Conservation (phyloP, 2,888 invertebrate species). For the Neoitamus cyanurus region DNA sequence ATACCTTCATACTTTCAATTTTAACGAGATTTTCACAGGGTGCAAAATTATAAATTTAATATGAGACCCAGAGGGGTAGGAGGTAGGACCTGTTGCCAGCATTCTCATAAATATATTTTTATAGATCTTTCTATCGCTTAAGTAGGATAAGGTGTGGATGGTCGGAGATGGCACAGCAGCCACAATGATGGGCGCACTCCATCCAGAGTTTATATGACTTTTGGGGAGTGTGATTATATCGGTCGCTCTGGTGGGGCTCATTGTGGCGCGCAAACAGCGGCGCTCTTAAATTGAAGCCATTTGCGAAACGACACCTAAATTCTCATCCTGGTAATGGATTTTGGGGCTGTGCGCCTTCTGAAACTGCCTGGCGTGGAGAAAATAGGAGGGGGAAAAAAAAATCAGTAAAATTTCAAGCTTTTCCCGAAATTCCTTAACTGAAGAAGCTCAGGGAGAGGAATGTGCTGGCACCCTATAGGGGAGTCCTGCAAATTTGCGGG, state of each 20-base stretch:
- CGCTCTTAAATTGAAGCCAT: constrained; percentile 39
- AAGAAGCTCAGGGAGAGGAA: neutral
- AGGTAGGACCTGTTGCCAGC: constrained; percentile 44
- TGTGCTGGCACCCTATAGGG: neutral
- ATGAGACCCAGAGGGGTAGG: constrained; percentile 18
- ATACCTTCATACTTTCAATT: constrained; percentile 43
- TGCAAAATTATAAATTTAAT: constrained; percentile 51
- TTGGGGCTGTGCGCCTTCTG: neutral
- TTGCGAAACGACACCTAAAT: neutral
- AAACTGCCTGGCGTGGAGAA: neutral
- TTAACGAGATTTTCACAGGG: constrained; percentile 50
- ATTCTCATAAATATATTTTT: constrained; percentile 50
- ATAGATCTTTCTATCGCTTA: constrained; percentile 43
- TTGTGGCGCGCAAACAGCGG: constrained; percentile 47
- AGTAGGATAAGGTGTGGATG: constrained; percentile 15
- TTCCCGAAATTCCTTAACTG: neutral
- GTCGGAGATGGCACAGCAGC: neutral
- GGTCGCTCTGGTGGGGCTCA: constrained; percentile 25
- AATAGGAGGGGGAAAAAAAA: neutral
- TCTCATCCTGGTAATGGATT: neutral
- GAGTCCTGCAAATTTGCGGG: neutral
- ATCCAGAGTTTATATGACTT: constrained; percentile 47
- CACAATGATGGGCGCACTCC: constrained; percentile 7
- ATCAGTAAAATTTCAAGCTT: neutral
- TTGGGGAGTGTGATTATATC: constrained; percentile 48